Conservation (phyloP, 2,797 vertebrate species). For the Zenarchopterus dispar region DNA sequence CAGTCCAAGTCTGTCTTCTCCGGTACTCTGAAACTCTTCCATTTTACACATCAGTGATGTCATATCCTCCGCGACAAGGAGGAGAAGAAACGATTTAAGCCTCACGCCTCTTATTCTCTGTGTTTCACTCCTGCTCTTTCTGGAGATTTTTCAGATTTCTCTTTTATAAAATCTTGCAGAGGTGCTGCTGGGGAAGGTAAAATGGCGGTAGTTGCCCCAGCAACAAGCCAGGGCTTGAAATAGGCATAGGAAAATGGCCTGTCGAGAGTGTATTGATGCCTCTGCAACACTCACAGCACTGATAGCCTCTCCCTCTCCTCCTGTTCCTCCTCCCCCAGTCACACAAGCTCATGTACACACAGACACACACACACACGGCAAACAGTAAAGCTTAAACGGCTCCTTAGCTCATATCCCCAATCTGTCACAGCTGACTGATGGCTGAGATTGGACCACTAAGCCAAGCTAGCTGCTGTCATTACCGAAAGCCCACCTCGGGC, state of each 20-base stretch:
- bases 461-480: constrained; percentile 77
- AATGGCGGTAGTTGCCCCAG: constrained; percentile 85
- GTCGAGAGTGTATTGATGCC: constrained; percentile 83
- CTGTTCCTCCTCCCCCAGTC: constrained; percentile 43
- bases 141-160: constrained; percentile 32
- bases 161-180: constrained; percentile 62
- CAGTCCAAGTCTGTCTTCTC: too few species aligned
- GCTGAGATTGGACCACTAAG: constrained; percentile 76
- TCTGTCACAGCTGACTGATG: constrained; percentile 83
- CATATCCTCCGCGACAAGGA: neutral
- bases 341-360: constrained; percentile 54
- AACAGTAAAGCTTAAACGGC: constrained; percentile 76
- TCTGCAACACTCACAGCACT: constrained; percentile 80
- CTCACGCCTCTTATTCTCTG: neutral
- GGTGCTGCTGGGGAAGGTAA: constrained; percentile 69
- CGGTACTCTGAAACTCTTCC: too few species aligned
- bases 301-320: constrained; percentile 49
- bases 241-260: constrained; percentile 83
- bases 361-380: constrained; percentile 58
- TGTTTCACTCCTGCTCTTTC: too few species aligned
- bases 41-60: too few species aligned
- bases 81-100: neutral
- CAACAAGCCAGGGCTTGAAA: constrained; percentile 81
- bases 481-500: constrained; percentile 72
- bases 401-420: constrained; percentile 82